Evolutionary conservation across 2,113 vertebrate genomes (phyloP), one percentile per base, ranked within the genome.

Genomic region (Miniopterus natalensis): DNA sequence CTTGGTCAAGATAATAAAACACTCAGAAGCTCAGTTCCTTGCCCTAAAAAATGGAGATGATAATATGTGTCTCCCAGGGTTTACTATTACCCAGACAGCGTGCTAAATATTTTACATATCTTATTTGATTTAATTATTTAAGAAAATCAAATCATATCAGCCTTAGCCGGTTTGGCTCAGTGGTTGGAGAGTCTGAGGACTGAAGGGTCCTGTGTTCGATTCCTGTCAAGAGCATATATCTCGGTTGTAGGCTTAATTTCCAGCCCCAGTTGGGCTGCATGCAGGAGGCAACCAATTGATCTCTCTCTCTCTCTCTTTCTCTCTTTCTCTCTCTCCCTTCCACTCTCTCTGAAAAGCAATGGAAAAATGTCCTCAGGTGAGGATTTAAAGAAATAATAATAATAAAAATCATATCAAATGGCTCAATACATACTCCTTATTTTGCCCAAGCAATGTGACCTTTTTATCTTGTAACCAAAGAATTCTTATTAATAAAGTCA

Each of bases 401-500:
- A 59, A 53, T 12, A 53, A 95, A 7, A 65, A 85, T 0, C 31
- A 6, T 55, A 87, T 49, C 36, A 57, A 8, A 13, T 31, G 36
- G 6, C 63, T 95, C 18, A 92, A 74, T 66, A 73, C 29, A 40
- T 55, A 80, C 6, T 84, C n/a, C 9, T 29, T 86, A n/a, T 83
- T 84, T 77, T 81, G n/a, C 3, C 11, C 61, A 81, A 75, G 3
- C 2, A 77, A 31, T 4, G 66, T 73, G 25, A 5, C 2, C 40
- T 80, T 96, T 84, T 83, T 3, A 75, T n/a, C 14, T 66, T 80
- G 36, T 81, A 81, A 12, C 18, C 75, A 85, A 90, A 40, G 49
- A 74, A 13, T 2, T 2, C 1, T 89, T 55, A 23, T 6, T 93
- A 73, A 47, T 70, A 31, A 14, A 84, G 15, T 12, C 49, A 36